Evolutionary conservation across 37 sponge, comb jelly and placozoan genomes (phyloP), one percentile per base, ranked within the genome.

Genomic region (Chondrilla cf. caribensis): DNA sequence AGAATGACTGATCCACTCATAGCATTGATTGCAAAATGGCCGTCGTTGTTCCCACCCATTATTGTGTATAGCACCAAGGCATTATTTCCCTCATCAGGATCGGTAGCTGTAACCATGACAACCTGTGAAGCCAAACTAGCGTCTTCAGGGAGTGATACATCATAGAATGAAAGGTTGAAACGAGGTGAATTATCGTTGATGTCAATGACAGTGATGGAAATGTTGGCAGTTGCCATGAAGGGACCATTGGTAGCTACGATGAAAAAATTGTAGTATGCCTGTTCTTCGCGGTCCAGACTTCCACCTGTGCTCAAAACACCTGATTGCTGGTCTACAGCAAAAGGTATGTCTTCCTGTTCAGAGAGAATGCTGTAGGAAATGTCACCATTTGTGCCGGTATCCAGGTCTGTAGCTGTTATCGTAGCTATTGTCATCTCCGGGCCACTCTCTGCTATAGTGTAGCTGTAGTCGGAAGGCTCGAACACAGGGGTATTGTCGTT

Each of bases 321-420:
- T 43, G 86, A 76, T 1, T 33, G 41, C 0, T 38, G 31, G 44
- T 83, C 81, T 36, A 94, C 78, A 24, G 25, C 58, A 33, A 94
- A 90, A 3, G 78, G 70, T 41, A 42, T 15, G 19, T 15, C 47
- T 22, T 21, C 39, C 6, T 79, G 43, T 0, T 24, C 5, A 0
- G 68, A 67, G 17, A 33, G 3, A n/a, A 93, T 82, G 0, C 58
- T 3, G 37, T 81, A 93, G 0, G 78, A 37, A 14, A 95, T 32
- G 5, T 32, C 44, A 1, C 85, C 58, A 68, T 95, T 95, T 41
- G 37, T 39, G 0, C 88, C 90, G 4, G 0, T 44, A 54, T 95
- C 96, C n/a, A 0, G 58, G 54, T 95, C 96, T 21, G 78, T 83
- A 32, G 90, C 93, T 18, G 36, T 42, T 4, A 93, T 25, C 17